Evolutionary conservation across 2,888 invertebrate genomes (phyloP), one percentile per base, ranked within the genome.

Genomic region (Caenorhabditis becei): DNA sequence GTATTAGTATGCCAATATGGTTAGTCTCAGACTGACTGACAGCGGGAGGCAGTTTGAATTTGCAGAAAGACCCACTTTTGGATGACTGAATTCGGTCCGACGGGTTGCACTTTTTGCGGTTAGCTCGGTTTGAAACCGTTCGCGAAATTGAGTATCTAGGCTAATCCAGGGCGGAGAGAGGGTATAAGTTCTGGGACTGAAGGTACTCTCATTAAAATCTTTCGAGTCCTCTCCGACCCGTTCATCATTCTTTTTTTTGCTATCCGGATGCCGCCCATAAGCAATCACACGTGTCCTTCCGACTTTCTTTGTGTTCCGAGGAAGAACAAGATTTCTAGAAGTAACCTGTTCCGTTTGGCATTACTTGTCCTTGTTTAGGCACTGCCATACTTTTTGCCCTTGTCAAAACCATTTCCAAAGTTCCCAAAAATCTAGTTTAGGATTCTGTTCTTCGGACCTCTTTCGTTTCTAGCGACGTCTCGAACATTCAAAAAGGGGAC

Each of bases 1-100:
- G 58, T 58, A 65, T 74, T 63, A 63, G 72, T 72, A 74, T 58
- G 72, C 72, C 72, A 74, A 74, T 74, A 65, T 74, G 72, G 72
- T 74, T 61, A 28, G 35, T 20, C 20, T 49, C 5, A 7, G 49
- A 49, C 49, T 49, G 24, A 10, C 24, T 10, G 51, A 11, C 14
- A 51, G 51, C 24, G 28, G 35, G 18, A 24, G 28, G 41, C 56
- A 69, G 61, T 71, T 71, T 41, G 26, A 63, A 71, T 59, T 59
- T 37, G 20, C 23, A 53, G 11, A 26, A 16, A 14, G 53, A 26
- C 28, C 26, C 24, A 32, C 32, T 16, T 54, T 54, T 28, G 54
- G n/a, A 54, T 54, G 26, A 16, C 26, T 20, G 49, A 18, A 20
- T 49, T 49, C 16, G 41, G 41, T 3, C 32, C n/a, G 32, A 18